Conservation (phyloP, 2,888 invertebrate genomes). For the Phortica magna region DNA sequence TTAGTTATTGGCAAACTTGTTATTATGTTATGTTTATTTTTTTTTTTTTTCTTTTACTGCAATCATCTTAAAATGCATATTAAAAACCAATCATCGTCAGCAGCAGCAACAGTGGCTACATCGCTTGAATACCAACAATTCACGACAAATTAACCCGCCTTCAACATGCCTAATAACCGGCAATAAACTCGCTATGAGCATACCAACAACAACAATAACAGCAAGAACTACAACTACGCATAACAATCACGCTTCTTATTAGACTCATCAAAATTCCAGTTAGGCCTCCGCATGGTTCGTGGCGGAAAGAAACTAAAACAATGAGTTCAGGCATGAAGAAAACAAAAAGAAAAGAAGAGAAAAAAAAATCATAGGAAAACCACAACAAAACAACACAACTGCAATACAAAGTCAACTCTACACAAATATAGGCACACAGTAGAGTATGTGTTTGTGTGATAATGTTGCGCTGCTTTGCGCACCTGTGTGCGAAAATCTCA, state of each 20-base stretch:
- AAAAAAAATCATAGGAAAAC: neutral
- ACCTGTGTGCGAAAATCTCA: slow-evolving; percentile 46
- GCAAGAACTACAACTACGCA: slow-evolving; percentile 11
- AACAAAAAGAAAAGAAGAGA: neutral
- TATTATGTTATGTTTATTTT: neutral
- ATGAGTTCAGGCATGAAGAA: neutral
- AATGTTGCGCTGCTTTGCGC: slow-evolving; percentile 26
- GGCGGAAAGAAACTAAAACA: neutral
- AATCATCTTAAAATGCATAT: slow-evolving; percentile 66
- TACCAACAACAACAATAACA: neutral
- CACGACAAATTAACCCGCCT: slow-evolving; percentile 64
- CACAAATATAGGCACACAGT: neutral
- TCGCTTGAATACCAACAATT: slow-evolving; percentile 51
- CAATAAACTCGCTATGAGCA: slow-evolving; percentile 63
- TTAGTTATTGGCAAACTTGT: neutral
- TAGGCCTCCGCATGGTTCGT: neutral
- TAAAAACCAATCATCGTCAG: slow-evolving; percentile 70
- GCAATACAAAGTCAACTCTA: slow-evolving; percentile 1
- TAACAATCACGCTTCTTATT: slow-evolving; percentile 26
- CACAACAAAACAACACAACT: neutral
- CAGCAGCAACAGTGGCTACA: slow-evolving; percentile 50
- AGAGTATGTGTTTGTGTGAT: slow-evolving; percentile 26
- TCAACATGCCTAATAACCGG: slow-evolving; percentile 71
- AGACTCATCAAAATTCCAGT: slow-evolving; percentile 36
- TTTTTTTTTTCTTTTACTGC: neutral